phyloP scores from a whole-genome alignment of 2,797 vertebrate genomes.

The Karalla daura region DNA sequence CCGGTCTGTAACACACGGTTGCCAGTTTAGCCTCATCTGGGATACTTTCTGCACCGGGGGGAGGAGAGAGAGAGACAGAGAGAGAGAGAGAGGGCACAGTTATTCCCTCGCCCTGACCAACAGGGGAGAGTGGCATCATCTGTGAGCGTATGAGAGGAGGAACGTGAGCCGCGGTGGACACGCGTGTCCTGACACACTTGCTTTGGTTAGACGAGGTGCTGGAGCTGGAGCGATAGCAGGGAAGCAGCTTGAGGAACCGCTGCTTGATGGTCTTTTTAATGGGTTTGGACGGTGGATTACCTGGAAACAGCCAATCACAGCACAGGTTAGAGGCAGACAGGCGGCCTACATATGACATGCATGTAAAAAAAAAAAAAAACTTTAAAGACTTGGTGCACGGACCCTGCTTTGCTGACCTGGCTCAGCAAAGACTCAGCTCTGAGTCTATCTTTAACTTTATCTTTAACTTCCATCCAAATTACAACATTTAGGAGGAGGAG shows the following conservation, averaged over 20 bases:
- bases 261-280: constrained; percentile 97
- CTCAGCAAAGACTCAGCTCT: too few relatives aligned
- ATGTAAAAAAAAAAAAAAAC: constrained; percentile 3
- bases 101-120: background rate
- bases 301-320: constrained; percentile 88
- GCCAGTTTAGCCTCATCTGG: constrained; percentile 90
- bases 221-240: constrained; percentile 92
- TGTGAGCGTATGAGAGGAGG: too few relatives aligned
- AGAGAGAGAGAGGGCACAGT: background rate
- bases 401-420: constrained; percentile 51
- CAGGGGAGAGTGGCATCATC: background rate
- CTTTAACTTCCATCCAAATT: too few relatives aligned
- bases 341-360: background rate
- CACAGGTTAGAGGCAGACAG: constrained; percentile 53
- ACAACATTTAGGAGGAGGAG: too few relatives aligned
- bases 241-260: constrained; percentile 96
- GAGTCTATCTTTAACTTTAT: too few relatives aligned
- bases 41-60: constrained; percentile 85
- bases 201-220: constrained; percentile 92
- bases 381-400: background rate
- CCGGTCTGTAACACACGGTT: constrained; percentile 91
- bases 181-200: constrained; percentile 86
- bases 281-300: constrained; percentile 90
- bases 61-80: constrained; percentile 1
- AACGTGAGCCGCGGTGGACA: background rate